These are phyloP conservation scores for Latrodectus geometricus DNA, from an alignment of 1,140 invertebrate genomes.

Conservation along the genomic window DNA sequence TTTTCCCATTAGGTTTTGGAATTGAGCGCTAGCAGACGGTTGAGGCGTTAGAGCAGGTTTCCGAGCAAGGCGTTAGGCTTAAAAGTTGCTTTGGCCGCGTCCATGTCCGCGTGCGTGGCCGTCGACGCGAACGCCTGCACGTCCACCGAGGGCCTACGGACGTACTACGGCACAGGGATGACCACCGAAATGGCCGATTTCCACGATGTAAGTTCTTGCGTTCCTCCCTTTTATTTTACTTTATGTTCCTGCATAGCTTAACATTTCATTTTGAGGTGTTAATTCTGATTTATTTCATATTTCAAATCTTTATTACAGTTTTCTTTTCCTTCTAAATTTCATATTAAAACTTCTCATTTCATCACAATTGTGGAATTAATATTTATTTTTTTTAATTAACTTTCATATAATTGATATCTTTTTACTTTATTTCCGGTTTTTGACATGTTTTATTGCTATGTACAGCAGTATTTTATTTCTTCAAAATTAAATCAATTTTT, in stretches of 20 bases:
- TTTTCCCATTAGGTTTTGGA: background rate
- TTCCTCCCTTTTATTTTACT: background rate
- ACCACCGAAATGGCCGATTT: constrained; percentile 63
- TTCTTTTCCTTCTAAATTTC: too few species aligned
- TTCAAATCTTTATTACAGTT: too few species aligned
- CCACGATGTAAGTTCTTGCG: constrained; percentile 59
- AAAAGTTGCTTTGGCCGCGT: constrained; percentile 23
- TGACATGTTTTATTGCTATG: too few species aligned
- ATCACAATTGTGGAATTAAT: too few species aligned
- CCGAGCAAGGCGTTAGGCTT: constrained; percentile 44
- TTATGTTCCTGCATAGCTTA: background rate
- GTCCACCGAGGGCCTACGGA: constrained; percentile 54
- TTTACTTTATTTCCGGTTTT: too few species aligned
- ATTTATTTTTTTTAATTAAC: too few species aligned
- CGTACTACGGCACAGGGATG: constrained; percentile 53
- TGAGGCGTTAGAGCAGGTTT: background rate
- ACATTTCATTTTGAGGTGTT: background rate
- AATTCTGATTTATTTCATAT: too few species aligned
- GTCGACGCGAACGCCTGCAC: constrained; percentile 27
- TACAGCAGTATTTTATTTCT: too few species aligned
- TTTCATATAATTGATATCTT: too few species aligned
- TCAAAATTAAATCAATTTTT: too few species aligned
- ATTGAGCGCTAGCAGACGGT: background rate
- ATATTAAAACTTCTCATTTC: too few species aligned
- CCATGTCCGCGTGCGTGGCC: constrained; percentile 57